Evolutionary conservation across 2,113 vertebrate genomes (phyloP).

Genomic region (Neopipo cinnamomea): DNA sequence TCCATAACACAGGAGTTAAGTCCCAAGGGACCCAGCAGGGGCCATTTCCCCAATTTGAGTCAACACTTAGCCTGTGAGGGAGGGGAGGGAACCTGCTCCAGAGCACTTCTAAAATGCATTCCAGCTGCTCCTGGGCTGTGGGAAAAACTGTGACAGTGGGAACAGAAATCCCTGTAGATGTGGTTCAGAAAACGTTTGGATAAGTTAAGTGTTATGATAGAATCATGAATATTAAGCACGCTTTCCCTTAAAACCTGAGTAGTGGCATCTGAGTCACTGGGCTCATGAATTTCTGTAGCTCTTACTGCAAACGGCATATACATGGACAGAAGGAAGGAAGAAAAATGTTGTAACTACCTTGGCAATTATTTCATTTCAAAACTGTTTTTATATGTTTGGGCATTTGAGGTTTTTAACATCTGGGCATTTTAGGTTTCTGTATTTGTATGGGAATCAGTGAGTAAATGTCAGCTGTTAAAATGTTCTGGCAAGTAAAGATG

Average conservation of each 20-base stretch:
- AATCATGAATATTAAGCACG: not conserved
- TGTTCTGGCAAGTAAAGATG: not conserved
- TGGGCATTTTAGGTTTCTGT: not conserved
- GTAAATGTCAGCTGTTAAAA: not conserved
- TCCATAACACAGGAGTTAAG: not conserved
- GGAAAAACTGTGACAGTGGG: not conserved
- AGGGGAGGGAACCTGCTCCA: not conserved
- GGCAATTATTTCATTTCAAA: not conserved
- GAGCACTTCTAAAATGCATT: not conserved
- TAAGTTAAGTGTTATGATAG: not conserved
- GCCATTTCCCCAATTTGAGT: not conserved
- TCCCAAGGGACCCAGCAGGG: not conserved
- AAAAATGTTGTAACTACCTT: not conserved
- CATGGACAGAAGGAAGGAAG: not conserved
- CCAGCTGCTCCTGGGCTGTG: not conserved
- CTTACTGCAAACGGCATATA: not conserved
- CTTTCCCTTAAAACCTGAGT: not conserved
- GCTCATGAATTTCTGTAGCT: not conserved
- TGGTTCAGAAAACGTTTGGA: not conserved
- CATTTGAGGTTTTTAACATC: not conserved
- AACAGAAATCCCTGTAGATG: not conserved
- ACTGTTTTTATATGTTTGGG: not conserved
- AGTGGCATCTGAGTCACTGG: not conserved
- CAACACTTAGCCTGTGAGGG: not conserved
- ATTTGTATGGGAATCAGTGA: not conserved